phyloP scores from a whole-genome alignment of 1,140 invertebrate species.

The Fopius arisanus region DNA sequence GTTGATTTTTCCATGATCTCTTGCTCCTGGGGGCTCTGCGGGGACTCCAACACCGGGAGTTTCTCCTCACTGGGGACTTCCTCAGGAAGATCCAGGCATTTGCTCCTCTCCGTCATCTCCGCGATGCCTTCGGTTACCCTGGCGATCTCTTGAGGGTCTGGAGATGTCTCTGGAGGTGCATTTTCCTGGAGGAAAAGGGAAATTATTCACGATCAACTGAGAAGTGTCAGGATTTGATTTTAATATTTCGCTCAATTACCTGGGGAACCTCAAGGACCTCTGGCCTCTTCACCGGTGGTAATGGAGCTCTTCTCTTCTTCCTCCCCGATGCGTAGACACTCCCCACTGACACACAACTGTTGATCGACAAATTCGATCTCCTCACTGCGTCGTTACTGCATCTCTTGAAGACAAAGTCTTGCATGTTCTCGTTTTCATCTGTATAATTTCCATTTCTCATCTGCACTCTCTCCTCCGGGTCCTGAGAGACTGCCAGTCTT shows the following conservation, averaged over 20 bases:
- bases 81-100: constrained; percentile 15
- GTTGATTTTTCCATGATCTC: not conserved
- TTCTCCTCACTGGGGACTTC: not conserved
- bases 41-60: not conserved
- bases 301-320: constrained; percentile 57
- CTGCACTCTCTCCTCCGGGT: constrained; percentile 30
- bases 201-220: too few relatives aligned
- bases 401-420: constrained; percentile 55
- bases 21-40: not conserved
- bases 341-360: constrained; percentile 54
- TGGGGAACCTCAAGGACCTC: constrained; percentile 42
- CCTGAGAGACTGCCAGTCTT: constrained; percentile 35
- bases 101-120: constrained; percentile 44
- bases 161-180: constrained; percentile 37
- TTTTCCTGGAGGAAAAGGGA: constrained; percentile 11
- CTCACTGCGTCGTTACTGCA: constrained; percentile 54
- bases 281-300: constrained; percentile 44
- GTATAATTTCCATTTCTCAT: constrained; percentile 34
- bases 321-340: constrained; percentile 54
- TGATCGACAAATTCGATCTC: constrained; percentile 59
- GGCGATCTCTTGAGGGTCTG: constrained; percentile 41
- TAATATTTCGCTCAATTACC: constrained; percentile 34
- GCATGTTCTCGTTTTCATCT: constrained; percentile 56
- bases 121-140: constrained; percentile 45
- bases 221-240: too few relatives aligned